Conservation (phyloP, 2,113 vertebrate species). For the Poeciliopsis prolifica region DNA sequence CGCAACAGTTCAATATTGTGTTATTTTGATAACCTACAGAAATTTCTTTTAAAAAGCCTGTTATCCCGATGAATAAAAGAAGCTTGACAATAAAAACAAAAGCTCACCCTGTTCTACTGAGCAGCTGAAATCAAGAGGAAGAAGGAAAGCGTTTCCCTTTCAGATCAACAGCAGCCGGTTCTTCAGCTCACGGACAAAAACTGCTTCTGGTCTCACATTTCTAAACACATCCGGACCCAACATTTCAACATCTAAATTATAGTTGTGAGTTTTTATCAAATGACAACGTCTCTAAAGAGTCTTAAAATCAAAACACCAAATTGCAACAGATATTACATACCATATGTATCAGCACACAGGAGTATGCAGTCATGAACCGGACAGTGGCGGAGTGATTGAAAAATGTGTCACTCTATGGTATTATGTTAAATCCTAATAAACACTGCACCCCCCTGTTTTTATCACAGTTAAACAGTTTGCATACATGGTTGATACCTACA, state of each 20-base stretch:
- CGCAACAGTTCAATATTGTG: not conserved
- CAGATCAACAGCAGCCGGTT: too few relatives aligned
- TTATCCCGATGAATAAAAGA: not conserved
- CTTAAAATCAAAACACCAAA: not conserved
- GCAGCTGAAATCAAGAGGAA: too few relatives aligned
- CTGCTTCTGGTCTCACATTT: too few relatives aligned
- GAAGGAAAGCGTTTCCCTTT: too few relatives aligned
- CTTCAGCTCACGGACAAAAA: too few relatives aligned
- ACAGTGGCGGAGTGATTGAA: not conserved
- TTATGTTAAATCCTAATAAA: constrained; percentile 21
- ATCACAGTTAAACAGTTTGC: constrained; percentile 48
- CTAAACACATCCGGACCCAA: too few relatives aligned
- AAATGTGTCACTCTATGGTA: constrained; percentile 21
- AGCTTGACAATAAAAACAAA: not conserved
- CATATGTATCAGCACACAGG: constrained; percentile 3
- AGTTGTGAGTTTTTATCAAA: too few relatives aligned
- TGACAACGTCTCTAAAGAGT: too few relatives aligned
- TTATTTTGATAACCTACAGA: not conserved
- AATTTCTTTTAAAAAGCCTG: not conserved
- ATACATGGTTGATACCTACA: constrained; percentile 47
- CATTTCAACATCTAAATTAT: too few relatives aligned
- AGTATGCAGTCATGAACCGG: not conserved
- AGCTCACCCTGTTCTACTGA: too few relatives aligned
- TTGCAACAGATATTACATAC: not conserved
- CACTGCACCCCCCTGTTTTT: constrained; percentile 6